Conservation (phyloP, 2,113 vertebrate genomes). For the Rhagologus leucostigma region DNA sequence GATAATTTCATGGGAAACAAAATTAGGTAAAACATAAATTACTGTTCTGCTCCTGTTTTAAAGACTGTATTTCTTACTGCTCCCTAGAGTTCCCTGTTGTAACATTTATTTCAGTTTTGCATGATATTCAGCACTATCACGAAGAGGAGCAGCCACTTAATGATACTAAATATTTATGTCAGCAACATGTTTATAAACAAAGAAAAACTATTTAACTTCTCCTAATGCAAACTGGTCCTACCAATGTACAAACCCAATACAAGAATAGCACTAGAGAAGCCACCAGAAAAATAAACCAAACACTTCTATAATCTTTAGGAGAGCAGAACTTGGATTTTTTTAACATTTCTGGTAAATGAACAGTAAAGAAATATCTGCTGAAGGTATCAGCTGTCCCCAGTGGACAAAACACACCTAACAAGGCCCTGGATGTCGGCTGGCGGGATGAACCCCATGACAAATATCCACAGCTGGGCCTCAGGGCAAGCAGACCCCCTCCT, state of each 20-base stretch:
- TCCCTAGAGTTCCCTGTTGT: neutral
- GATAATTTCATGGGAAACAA: neutral
- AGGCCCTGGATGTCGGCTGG: neutral
- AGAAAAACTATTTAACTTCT: neutral
- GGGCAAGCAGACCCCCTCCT: neutral
- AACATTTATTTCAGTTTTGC: constrained; percentile 3
- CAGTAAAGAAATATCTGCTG: neutral
- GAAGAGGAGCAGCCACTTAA: neutral
- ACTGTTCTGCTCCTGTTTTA: neutral
- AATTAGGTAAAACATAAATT: constrained; percentile 1
- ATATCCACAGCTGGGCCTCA: neutral
- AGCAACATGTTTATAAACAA: neutral
- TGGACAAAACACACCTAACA: neutral
- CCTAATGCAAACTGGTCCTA: neutral
- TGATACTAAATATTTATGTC: constrained; percentile 15
- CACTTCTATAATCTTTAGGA: neutral
- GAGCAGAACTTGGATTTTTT: neutral
- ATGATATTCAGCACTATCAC: neutral
- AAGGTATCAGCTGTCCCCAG: neutral
- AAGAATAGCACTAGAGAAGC: neutral
- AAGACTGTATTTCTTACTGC: neutral
- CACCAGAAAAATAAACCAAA: neutral
- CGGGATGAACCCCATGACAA: neutral
- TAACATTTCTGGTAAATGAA: neutral
- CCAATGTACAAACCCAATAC: neutral